Evolutionary conservation across 2,797 vertebrate genomes (phyloP).

Genomic region (Lagodon rhomboides): DNA sequence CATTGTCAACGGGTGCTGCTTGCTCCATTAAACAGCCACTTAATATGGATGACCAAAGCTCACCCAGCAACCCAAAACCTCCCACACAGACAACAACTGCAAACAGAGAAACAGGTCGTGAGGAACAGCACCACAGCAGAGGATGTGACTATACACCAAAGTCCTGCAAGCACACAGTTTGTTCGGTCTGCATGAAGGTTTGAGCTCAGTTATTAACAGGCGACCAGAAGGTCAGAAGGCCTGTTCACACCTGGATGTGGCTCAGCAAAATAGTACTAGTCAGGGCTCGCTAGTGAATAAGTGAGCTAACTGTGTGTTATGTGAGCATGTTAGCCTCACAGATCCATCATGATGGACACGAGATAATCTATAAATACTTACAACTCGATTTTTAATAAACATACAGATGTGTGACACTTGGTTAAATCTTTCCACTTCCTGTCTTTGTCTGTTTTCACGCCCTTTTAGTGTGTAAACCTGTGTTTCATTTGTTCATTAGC

Average conservation of each 20-base stretch:
- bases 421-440: too few relatives aligned
- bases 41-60: slow-evolving; percentile 82
- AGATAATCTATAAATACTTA: too few relatives aligned
- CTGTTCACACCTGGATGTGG: slow-evolving; percentile 7
- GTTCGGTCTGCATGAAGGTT: slow-evolving; percentile 38
- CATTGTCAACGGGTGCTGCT: slow-evolving; percentile 73
- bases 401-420: too few relatives aligned
- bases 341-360: too few relatives aligned
- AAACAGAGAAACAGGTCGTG: slow-evolving; percentile 54
- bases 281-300: background rate
- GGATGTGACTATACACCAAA: slow-evolving; percentile 45
- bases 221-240: slow-evolving; percentile 3
- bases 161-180: slow-evolving; percentile 47
- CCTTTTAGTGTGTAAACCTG: too few relatives aligned
- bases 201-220: slow-evolving; percentile 26
- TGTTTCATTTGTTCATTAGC: too few relatives aligned
- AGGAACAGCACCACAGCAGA: slow-evolving; percentile 48
- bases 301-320: background rate
- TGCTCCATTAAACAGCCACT: slow-evolving; percentile 78
- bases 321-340: too few relatives aligned
- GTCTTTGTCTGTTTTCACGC: too few relatives aligned
- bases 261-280: background rate
- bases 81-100: slow-evolving; percentile 73
- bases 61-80: slow-evolving; percentile 74
- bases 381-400: too few relatives aligned